phyloP scores from a whole-genome alignment of 1,140 invertebrate species.

The Globodera ellingtonae region DNA sequence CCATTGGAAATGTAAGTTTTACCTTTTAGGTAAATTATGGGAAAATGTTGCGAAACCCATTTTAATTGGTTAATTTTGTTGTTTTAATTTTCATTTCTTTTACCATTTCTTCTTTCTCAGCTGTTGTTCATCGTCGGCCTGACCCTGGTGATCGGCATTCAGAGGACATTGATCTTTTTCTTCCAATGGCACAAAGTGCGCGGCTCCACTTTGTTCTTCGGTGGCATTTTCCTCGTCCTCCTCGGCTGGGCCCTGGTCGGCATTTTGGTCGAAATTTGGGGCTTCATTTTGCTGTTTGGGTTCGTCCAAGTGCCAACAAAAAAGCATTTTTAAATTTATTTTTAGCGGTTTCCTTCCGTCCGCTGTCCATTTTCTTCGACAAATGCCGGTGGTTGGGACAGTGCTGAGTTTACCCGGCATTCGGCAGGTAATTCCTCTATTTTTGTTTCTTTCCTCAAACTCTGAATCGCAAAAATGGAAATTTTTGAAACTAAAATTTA shows the following conservation, averaged over 20 bases:
- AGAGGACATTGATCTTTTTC: constrained; percentile 93
- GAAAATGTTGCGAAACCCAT: too few species aligned
- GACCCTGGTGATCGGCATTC: constrained; percentile 91
- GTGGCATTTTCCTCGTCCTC: constrained; percentile 90
- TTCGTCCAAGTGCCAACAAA: constrained; percentile 44
- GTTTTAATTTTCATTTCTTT: background rate
- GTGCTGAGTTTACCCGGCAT: constrained; percentile 72
- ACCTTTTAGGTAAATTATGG: background rate
- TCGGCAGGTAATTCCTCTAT: constrained; percentile 67
- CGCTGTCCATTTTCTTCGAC: constrained; percentile 72
- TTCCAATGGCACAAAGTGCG: constrained; percentile 95
- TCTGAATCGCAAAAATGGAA: too few species aligned
- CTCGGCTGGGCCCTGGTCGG: constrained; percentile 92
- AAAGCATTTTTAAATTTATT: constrained; percentile 54
- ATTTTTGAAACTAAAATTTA: too few species aligned
- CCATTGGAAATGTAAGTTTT: constrained; percentile 91
- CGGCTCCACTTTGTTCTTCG: constrained; percentile 87
- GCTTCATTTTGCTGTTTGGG: constrained; percentile 73
- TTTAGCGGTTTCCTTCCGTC: constrained; percentile 74
- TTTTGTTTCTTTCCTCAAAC: too few species aligned
- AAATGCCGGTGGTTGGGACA: constrained; percentile 72
- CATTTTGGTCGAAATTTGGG: constrained; percentile 88
- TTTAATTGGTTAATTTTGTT: too few species aligned
- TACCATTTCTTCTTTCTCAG: constrained; percentile 70
- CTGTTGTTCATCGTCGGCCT: constrained; percentile 92